These are phyloP conservation scores for Hyles vespertilio DNA, from an alignment of 1,140 invertebrate species.

Conservation along the genomic window DNA sequence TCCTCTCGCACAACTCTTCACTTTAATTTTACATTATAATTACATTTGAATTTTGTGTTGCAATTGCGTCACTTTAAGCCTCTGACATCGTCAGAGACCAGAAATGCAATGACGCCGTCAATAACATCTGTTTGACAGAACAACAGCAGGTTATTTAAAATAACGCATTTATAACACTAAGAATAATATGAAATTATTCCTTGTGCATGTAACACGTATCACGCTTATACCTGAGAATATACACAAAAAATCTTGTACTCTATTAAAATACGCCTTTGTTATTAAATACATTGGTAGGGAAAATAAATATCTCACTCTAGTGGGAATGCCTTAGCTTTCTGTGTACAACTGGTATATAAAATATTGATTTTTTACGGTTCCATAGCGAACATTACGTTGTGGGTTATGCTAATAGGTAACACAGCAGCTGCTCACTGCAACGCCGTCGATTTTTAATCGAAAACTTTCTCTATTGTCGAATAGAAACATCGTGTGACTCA, in stretches of 20 bases:
- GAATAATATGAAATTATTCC: constrained; percentile 22
- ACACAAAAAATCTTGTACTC: constrained; percentile 40
- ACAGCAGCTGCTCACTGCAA: not conserved
- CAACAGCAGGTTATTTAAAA: too few relatives aligned
- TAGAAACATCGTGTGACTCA: not conserved
- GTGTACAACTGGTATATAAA: constrained; percentile 27
- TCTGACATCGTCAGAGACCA: too few relatives aligned
- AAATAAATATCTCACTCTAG: constrained; percentile 66
- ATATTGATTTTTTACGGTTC: constrained; percentile 20
- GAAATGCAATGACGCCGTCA: too few relatives aligned
- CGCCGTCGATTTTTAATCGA: not conserved
- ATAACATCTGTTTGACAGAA: too few relatives aligned
- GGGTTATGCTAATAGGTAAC: not conserved
- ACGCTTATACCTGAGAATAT: constrained; percentile 13
- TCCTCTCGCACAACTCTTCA: constrained; percentile 3
- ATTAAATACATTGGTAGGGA: constrained; percentile 35
- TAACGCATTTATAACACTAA: too few relatives aligned
- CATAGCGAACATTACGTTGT: constrained; percentile 6
- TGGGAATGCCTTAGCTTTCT: constrained; percentile 37
- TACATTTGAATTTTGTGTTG: too few relatives aligned
- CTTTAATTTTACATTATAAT: not conserved
- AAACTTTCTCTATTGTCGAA: not conserved
- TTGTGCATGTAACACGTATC: constrained; percentile 32
- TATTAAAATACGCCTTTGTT: constrained; percentile 42
- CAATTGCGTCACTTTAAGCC: too few relatives aligned